phyloP scores from a whole-genome alignment of 1,140 invertebrate species.

The Eufriesea mexicana region DNA sequence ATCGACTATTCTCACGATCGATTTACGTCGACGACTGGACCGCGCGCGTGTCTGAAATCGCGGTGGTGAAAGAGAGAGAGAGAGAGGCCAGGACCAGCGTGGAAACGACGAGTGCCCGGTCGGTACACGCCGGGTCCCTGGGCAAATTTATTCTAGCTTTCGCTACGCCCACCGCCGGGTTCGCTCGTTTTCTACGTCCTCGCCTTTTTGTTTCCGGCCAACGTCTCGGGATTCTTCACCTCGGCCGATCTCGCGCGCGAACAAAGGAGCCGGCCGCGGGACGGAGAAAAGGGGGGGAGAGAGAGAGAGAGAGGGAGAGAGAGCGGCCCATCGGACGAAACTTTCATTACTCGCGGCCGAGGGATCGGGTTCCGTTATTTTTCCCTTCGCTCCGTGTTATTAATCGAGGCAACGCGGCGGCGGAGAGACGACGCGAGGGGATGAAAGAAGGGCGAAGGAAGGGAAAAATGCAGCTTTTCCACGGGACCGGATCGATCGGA shows the following conservation, averaged over 20 bases:
- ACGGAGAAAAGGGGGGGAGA: not conserved
- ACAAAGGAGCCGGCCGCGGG: conserved; percentile 33
- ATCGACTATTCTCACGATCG: conserved; percentile 25
- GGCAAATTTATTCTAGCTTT: conserved; percentile 46
- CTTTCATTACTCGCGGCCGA: conserved; percentile 39
- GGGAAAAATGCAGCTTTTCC: conserved; percentile 5
- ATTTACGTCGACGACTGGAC: not conserved
- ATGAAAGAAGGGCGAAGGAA: too few relatives aligned
- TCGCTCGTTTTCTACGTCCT: not conserved
- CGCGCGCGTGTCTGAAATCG: too few relatives aligned
- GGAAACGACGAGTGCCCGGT: too few relatives aligned
- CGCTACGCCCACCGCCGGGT: conserved; percentile 18
- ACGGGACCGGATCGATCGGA: not conserved
- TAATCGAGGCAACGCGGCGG: conserved; percentile 28
- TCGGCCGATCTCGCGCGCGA: conserved; percentile 20
- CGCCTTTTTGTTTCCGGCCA: conserved; percentile 21
- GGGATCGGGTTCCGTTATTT: conserved; percentile 6
- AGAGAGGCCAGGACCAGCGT: not conserved
- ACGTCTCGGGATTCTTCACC: conserved; percentile 42
- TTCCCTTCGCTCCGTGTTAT: conserved; percentile 14
- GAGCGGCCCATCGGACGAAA: conserved; percentile 32
- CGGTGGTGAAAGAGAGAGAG: not conserved
- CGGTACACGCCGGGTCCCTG: conserved; percentile 10
- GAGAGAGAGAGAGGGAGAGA: not conserved
- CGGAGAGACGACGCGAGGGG: too few relatives aligned